Percentiles rank a stretch among this genome's conserved stretches.
These are phyloP conservation scores for Rotaria socialis DNA, from an alignment of 2,888 invertebrate genomes.

Conservation along the genomic window DNA sequence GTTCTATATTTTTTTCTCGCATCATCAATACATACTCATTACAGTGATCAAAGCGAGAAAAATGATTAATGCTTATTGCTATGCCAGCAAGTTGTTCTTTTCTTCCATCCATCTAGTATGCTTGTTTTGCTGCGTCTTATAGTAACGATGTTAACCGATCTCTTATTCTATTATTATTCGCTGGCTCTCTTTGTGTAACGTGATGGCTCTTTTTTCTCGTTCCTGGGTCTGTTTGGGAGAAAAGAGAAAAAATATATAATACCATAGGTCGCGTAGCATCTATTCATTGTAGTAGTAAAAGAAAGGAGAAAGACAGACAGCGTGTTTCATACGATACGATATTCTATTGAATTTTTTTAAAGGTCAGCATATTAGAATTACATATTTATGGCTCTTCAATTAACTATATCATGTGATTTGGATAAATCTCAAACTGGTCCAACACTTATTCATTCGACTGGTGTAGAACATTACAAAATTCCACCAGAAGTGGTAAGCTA, in stretches of 20 bases:
- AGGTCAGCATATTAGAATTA: not conserved
- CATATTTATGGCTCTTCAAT: not conserved
- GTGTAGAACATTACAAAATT: not conserved
- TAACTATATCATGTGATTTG: not conserved
- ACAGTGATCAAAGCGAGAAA: not conserved
- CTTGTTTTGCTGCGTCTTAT: not conserved
- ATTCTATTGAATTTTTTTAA: not conserved
- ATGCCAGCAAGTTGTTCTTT: not conserved
- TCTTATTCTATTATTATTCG: not conserved
- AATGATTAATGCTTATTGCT: not conserved
- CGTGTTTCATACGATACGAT: not conserved
- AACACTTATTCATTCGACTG: slow-evolving; percentile 8
- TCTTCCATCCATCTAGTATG: not conserved
- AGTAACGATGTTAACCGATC: not conserved
- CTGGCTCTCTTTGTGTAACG: not conserved
- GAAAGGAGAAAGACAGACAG: not conserved
- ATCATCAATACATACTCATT: not conserved
- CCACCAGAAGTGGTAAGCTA: slow-evolving; percentile 4
- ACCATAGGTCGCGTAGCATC: not conserved
- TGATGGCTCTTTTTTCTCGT: not conserved
- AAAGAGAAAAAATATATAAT: not conserved
- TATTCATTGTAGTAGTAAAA: not conserved
- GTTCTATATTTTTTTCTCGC: too few relatives aligned
- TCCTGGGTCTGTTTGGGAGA: not conserved
- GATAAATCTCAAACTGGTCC: slow-evolving; percentile 1